phyloP scores from a whole-genome alignment of 1,140 invertebrate species.

The Mamestra configurata region DNA sequence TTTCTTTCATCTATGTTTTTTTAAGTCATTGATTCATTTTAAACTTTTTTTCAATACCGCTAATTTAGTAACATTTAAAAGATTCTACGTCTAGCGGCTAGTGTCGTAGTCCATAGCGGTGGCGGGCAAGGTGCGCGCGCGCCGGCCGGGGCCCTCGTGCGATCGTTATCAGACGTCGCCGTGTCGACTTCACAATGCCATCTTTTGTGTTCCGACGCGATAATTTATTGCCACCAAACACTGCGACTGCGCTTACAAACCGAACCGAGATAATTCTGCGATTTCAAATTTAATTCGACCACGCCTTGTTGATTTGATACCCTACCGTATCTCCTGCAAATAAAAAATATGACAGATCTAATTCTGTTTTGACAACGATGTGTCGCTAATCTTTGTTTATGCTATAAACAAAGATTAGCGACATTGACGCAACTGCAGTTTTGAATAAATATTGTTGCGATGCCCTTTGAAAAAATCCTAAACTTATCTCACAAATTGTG shows the following conservation, averaged over 20 bases:
- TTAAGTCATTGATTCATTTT: no score
- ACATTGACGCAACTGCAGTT: no score
- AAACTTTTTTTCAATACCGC: no score
- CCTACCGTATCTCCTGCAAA: slow-evolving; percentile 1
- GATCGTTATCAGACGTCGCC: slow-evolving; percentile 81
- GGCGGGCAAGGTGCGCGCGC: slow-evolving; percentile 46
- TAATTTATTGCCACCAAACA: slow-evolving; percentile 83
- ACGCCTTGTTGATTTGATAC: slow-evolving; percentile 50
- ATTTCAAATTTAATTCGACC: slow-evolving; percentile 70
- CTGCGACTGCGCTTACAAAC: slow-evolving; percentile 72
- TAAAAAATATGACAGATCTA: slow-evolving; percentile 12
- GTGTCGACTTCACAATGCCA: slow-evolving; percentile 80
- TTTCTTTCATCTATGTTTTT: no score
- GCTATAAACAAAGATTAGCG: no score
- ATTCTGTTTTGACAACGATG: background rate
- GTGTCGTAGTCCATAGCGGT: slow-evolving; percentile 58
- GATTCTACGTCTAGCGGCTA: slow-evolving; percentile 46
- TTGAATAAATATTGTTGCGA: background rate
- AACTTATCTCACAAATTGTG: background rate
- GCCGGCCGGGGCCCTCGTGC: slow-evolving; percentile 55
- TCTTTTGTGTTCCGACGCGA: slow-evolving; percentile 83
- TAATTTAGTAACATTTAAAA: slow-evolving; percentile 58
- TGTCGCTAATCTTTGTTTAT: background rate
- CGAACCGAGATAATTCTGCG: slow-evolving; percentile 71
- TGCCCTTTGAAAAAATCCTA: background rate